A percentile compares a stretch with the other conserved stretches of the same genome.
Evolutionary conservation across 2,888 invertebrate species (phyloP).

Genomic region (Salpingus planirostris): DNA sequence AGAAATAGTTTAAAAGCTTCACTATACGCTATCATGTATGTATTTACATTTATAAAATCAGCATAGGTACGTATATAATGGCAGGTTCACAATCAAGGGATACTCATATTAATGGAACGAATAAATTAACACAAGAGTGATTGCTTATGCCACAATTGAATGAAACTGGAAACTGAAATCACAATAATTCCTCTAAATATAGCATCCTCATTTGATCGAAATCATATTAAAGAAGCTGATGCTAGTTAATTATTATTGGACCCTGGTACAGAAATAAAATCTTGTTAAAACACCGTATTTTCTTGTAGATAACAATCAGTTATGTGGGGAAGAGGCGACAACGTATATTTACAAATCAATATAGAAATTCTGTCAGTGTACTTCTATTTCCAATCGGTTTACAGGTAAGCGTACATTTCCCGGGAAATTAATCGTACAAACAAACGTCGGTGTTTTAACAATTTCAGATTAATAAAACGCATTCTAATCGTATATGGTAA

Average conservation of each 20-base stretch:
- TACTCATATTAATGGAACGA: conserved; percentile 7
- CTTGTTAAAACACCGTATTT: conserved; percentile 30
- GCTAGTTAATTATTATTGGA: conserved; percentile 40
- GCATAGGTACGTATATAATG: conserved; percentile 36
- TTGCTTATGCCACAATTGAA: too few species aligned
- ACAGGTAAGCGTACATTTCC: conserved; percentile 29
- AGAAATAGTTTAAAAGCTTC: conserved; percentile 33
- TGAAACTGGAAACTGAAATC: background rate
- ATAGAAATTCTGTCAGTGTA: conserved; percentile 12
- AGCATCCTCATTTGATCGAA: background rate
- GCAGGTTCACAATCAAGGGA: conserved; percentile 33
- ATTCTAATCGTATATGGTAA: too few species aligned
- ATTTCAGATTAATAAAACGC: too few species aligned
- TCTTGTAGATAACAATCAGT: too few species aligned
- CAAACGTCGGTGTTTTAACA: conserved; percentile 28
- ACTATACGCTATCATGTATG: too few species aligned
- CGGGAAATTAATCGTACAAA: too few species aligned
- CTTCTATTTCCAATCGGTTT: too few species aligned
- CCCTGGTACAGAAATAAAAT: conserved; percentile 30
- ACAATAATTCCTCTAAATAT: background rate
- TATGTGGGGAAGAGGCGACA: too few species aligned
- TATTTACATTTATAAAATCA: conserved; percentile 32
- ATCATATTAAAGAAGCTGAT: conserved; percentile 17
- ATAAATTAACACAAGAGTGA: background rate
- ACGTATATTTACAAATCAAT: conserved; percentile 14